Conservation (phyloP, 2,888 invertebrate genomes). For the Sarcophaga variegata region DNA sequence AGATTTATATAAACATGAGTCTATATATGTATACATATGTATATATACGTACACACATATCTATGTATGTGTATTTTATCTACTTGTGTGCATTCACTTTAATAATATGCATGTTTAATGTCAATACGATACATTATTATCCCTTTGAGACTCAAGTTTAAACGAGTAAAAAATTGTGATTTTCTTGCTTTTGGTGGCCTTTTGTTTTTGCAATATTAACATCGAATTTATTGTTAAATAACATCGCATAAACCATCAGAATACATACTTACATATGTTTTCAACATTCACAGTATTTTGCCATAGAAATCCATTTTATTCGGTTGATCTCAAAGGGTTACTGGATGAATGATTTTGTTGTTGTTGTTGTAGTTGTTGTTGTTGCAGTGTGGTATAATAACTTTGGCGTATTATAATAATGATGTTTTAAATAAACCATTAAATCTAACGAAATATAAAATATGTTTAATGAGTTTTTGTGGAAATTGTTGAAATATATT, state of each 20-base stretch:
- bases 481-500: neutral
- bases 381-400: neutral
- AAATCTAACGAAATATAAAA: neutral
- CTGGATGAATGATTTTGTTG: neutral
- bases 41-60: conserved; percentile 14
- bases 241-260: neutral
- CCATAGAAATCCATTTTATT: neutral
- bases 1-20: neutral
- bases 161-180: conserved; percentile 25
- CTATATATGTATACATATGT: neutral
- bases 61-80: conserved; percentile 4
- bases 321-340: neutral
- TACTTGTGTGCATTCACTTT: conserved; percentile 43
- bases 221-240: neutral
- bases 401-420: conserved; percentile 7
- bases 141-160: conserved; percentile 29
- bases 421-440: neutral
- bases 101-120: conserved; percentile 47
- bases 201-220: neutral
- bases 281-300: neutral
- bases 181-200: neutral
- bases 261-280: neutral
- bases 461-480: neutral
- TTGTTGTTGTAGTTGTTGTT: neutral
- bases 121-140: conserved; percentile 37